Evolutionary conservation across 2,888 invertebrate species (phyloP).

Genomic region (Metellina segmentata): DNA sequence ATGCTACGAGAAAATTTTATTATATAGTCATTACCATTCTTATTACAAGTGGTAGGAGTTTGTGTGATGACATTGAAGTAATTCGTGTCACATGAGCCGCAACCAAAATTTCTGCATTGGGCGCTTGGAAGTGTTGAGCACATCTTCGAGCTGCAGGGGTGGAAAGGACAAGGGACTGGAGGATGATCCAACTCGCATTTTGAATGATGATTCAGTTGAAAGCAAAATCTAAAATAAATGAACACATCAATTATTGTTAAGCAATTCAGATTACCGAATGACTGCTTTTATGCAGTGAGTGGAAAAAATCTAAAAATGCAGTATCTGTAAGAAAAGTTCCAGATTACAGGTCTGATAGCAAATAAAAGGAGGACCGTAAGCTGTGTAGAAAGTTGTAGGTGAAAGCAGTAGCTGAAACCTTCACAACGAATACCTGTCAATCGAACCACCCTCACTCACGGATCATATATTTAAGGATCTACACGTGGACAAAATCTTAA

Average conservation of each 20-base stretch:
- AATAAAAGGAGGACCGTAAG: too few relatives aligned
- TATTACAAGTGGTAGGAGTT: conserved; percentile 40
- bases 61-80: conserved; percentile 48
- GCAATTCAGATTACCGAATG: too few relatives aligned
- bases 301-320: not conserved
- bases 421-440: too few relatives aligned
- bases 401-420: too few relatives aligned
- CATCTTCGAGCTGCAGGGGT: conserved; percentile 5
- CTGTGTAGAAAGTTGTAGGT: too few relatives aligned
- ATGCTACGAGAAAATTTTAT: too few relatives aligned
- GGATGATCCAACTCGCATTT: conserved; percentile 51
- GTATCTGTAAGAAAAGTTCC: too few relatives aligned
- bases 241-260: not conserved
- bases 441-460: too few relatives aligned
- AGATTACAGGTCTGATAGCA: too few relatives aligned
- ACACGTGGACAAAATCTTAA: too few relatives aligned
- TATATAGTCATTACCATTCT: conserved; percentile 47
- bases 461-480: too few relatives aligned
- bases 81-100: conserved; percentile 62
- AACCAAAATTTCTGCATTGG: conserved; percentile 60
- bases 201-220: conserved; percentile 57
- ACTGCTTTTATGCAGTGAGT: not conserved
- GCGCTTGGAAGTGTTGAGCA: conserved; percentile 59
- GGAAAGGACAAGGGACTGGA: conserved; percentile 65
- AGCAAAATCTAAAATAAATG: conserved; percentile 67